phyloP scores from a whole-genome alignment of 2,113 vertebrate genomes.

The Petroica traversi region DNA sequence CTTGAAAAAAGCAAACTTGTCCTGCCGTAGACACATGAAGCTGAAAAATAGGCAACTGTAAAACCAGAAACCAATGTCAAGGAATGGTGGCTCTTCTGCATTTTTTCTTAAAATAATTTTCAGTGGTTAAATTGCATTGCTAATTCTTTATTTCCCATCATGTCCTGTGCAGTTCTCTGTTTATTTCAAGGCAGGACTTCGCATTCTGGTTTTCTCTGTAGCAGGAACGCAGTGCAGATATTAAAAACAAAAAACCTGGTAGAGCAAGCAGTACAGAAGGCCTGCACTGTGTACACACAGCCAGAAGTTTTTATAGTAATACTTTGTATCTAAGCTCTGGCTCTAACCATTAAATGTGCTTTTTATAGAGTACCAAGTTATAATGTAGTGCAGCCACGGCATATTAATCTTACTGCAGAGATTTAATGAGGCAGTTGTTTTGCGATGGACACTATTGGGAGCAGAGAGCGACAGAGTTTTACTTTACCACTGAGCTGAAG shows the following conservation, averaged over 20 bases:
- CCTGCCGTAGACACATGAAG: not conserved
- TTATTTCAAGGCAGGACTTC: slow-evolving; percentile 4
- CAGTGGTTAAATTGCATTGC: not conserved
- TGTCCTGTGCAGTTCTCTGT: not conserved
- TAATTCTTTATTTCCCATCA: slow-evolving; percentile 27
- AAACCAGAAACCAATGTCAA: slow-evolving; percentile 7
- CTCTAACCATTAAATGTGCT: slow-evolving; percentile 82
- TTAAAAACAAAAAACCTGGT: slow-evolving; percentile 55
- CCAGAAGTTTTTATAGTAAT: slow-evolving; percentile 83
- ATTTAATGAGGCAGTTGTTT: slow-evolving; percentile 96
- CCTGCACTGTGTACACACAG: slow-evolving; percentile 56
- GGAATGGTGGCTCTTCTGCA: slow-evolving; percentile 11
- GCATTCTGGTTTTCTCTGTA: slow-evolving; percentile 19
- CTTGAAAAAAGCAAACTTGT: not conserved
- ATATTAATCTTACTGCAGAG: slow-evolving; percentile 87
- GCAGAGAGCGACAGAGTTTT: slow-evolving; percentile 88
- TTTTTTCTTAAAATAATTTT: slow-evolving; percentile 35
- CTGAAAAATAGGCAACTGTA: slow-evolving; percentile 7
- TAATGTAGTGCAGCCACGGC: slow-evolving; percentile 86
- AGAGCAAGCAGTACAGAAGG: slow-evolving; percentile 41
- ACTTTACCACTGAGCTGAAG: slow-evolving; percentile 88
- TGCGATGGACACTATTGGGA: slow-evolving; percentile 88
- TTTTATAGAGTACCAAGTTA: slow-evolving; percentile 87
- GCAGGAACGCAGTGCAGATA: not conserved
- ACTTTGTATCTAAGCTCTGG: slow-evolving; percentile 82